Conservation (phyloP, 2,113 vertebrate genomes). For the Ophthalmolycus amberensis region DNA sequence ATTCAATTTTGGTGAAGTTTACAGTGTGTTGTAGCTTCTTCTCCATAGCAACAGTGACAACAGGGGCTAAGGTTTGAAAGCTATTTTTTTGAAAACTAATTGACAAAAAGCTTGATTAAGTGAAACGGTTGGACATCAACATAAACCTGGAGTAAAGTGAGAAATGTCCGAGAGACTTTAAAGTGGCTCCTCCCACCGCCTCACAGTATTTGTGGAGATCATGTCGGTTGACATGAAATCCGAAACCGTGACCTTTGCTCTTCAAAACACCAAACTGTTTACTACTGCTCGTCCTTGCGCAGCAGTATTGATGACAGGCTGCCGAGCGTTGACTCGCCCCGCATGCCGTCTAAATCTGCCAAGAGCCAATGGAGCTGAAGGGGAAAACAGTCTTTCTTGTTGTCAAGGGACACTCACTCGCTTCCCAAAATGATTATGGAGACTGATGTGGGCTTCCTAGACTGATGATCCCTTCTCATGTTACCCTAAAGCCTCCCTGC, state of each 20-base stretch:
- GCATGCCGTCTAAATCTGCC: conserved; percentile 1
- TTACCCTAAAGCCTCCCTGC: conserved; percentile 28
- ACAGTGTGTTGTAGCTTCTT: neutral
- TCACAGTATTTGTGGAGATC: conserved; percentile 18
- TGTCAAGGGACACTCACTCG: conserved; percentile 11
- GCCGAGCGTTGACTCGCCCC: conserved; percentile 5
- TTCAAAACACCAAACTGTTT: conserved; percentile 44
- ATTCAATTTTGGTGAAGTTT: neutral
- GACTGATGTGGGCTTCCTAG: conserved; percentile 40
- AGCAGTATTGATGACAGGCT: conserved; percentile 46
- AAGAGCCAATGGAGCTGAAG: neutral
- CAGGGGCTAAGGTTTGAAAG: neutral
- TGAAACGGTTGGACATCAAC: neutral
- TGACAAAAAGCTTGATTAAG: neutral
- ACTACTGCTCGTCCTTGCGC: conserved; percentile 2
- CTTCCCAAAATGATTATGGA: conserved; percentile 37
- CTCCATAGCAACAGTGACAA: neutral
- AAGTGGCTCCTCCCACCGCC: neutral
- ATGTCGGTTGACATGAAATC: conserved; percentile 39
- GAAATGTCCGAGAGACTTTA: neutral
- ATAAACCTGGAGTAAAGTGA: neutral
- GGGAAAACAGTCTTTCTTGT: conserved; percentile 31
- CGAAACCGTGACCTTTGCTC: conserved; percentile 42
- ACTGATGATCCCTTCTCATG: conserved; percentile 51
- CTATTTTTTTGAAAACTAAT: neutral